Evolutionary conservation across 1,140 invertebrate genomes (phyloP).

Genomic region (Drosophila melanogaster): Release_6_plus_ISO1_MT NC_004354.4:15906501-15907000

Average conservation of each 20-base stretch:
- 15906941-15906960: slow-evolving; percentile 9
- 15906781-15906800: too few relatives aligned
- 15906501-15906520: slow-evolving; percentile 8
- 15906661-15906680: slow-evolving; percentile 12
- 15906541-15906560: not conserved
- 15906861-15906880: slow-evolving; percentile 1
- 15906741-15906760: not conserved
- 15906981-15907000: slow-evolving; percentile 35
- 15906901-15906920: slow-evolving; percentile 7
- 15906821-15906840: slow-evolving; percentile 1
- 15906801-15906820: not conserved
- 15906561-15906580: slow-evolving; percentile 6
- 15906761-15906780: not conserved
- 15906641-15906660: slow-evolving; percentile 10
- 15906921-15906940: slow-evolving; percentile 7
- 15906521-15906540: slow-evolving; percentile 4
- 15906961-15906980: slow-evolving; percentile 20
- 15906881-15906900: not conserved
- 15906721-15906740: not conserved
- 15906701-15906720: not conserved
- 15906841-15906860: not conserved
- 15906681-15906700: slow-evolving; percentile 11
- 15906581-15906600: not conserved
- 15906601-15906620: slow-evolving; percentile 1
- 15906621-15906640: slow-evolving; percentile 5